Conservation (phyloP, 2,113 vertebrate genomes). For the Puntigrus tetrazona region DNA sequence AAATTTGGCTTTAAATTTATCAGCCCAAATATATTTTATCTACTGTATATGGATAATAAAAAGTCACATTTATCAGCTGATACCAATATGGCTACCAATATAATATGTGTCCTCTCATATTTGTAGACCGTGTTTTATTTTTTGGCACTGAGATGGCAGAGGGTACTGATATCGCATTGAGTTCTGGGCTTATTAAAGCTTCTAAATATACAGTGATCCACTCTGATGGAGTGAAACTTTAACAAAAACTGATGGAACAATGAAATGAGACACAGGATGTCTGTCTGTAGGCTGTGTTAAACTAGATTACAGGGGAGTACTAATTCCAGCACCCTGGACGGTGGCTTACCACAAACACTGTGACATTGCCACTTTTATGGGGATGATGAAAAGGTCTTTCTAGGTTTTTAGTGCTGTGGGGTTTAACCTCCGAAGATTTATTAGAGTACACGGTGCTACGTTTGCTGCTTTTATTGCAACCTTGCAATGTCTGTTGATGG, state of each 20-base stretch:
- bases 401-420: constrained; percentile 45
- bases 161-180: not conserved
- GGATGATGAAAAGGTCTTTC: constrained; percentile 46
- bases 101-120: not conserved
- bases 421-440: constrained; percentile 53
- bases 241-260: not conserved
- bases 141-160: not conserved
- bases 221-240: not conserved
- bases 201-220: not conserved
- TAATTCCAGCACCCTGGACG: constrained; percentile 35
- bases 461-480: constrained; percentile 55
- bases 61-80: not conserved
- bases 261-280: constrained; percentile 24
- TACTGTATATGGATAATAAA: not conserved
- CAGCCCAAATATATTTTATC: too few species aligned
- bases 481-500: constrained; percentile 51
- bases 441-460: constrained; percentile 46
- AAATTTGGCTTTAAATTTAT: not conserved
- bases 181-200: not conserved
- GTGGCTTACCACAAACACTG: constrained; percentile 35
- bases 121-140: not conserved
- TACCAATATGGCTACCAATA: not conserved
- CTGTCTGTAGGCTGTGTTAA: constrained; percentile 22
- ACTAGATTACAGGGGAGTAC: constrained; percentile 30
- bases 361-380: constrained; percentile 49